Percentiles rank a stretch among this genome's conserved stretches.
Evolutionary conservation across 2,888 invertebrate genomes (phyloP).

Genomic region (Thysanoteuthis rhombus): DNA sequence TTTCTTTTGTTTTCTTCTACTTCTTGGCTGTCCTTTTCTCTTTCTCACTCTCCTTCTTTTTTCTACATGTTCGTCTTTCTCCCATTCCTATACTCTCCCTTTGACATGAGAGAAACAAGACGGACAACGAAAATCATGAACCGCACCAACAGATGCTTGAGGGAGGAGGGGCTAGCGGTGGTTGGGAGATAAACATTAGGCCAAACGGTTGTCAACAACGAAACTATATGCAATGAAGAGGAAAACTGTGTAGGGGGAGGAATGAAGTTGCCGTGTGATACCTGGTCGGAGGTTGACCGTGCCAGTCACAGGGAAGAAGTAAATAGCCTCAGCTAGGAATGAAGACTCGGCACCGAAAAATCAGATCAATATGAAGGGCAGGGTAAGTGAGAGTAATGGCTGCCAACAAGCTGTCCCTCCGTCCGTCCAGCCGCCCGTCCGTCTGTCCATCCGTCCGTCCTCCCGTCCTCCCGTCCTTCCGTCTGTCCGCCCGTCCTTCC

Average conservation of each 20-base stretch:
- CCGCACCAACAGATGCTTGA: not conserved
- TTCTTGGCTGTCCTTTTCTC: too few relatives aligned
- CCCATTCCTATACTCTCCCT: not conserved
- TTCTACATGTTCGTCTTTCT: too few relatives aligned
- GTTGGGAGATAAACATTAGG: not conserved
- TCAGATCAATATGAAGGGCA: not conserved
- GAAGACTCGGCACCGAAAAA: not conserved
- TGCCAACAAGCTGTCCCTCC: slow-evolving; percentile 12
- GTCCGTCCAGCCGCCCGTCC: not conserved
- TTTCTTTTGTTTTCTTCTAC: too few relatives aligned
- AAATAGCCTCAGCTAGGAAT: not conserved
- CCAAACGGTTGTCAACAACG: not conserved
- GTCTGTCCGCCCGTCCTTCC: too few relatives aligned
- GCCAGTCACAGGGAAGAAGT: not conserved
- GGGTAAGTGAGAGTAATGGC: not conserved
- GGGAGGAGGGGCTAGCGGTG: too few relatives aligned
- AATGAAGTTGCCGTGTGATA: not conserved
- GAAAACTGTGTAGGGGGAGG: too few relatives aligned
- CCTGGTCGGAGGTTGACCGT: not conserved
- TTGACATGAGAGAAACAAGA: not conserved
- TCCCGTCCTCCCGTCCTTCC: too few relatives aligned
- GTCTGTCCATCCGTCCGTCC: not conserved
- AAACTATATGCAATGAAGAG: not conserved
- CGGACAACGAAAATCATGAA: not conserved
- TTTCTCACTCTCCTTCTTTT: too few relatives aligned